These are phyloP conservation scores for Champsocephalus gunnari DNA, from an alignment of 2,797 vertebrate species.

Conservation along the genomic window DNA sequence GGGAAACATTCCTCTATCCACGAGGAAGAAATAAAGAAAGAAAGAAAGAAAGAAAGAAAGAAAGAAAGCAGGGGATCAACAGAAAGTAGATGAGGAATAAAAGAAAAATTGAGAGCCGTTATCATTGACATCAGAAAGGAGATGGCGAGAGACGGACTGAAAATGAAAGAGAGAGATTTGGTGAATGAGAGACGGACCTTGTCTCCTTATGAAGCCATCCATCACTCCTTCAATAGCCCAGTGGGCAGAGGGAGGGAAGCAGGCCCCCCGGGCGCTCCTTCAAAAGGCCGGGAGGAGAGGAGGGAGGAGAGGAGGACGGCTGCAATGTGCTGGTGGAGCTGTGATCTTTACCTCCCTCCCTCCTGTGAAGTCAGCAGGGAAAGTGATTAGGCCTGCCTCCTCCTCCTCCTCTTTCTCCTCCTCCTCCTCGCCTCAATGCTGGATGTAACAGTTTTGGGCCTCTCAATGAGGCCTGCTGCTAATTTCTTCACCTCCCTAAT, in stretches of 20 bases:
- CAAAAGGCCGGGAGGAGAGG: conserved; percentile 71
- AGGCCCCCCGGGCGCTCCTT: conserved; percentile 74
- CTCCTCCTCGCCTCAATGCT: conserved; percentile 46
- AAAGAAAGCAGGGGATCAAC: neutral
- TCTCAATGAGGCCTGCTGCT: conserved; percentile 50
- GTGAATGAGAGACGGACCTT: conserved; percentile 67
- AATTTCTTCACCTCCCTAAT: conserved; percentile 52
- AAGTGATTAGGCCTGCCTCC: conserved; percentile 83
- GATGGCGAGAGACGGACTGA: neutral
- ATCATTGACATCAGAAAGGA: conserved; percentile 1
- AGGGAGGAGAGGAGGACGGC: conserved; percentile 63
- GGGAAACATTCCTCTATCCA: conserved; percentile 59
- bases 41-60: conserved; percentile 25
- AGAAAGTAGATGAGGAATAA: neutral
- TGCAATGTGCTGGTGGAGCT: conserved; percentile 70
- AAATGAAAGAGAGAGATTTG: conserved; percentile 43
- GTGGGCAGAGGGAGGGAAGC: conserved; percentile 73
- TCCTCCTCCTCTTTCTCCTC: conserved; percentile 62
- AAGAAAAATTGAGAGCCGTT: neutral
- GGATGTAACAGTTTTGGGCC: conserved; percentile 48
- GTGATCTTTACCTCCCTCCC: conserved; percentile 83
- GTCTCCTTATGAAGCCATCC: conserved; percentile 86
- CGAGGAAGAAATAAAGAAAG: conserved; percentile 9
- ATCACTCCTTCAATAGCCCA: conserved; percentile 83
- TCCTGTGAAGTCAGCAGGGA: conserved; percentile 83